phyloP scores from a whole-genome alignment of 2,113 vertebrate genomes.

The Xenotilapia longispinis region DNA sequence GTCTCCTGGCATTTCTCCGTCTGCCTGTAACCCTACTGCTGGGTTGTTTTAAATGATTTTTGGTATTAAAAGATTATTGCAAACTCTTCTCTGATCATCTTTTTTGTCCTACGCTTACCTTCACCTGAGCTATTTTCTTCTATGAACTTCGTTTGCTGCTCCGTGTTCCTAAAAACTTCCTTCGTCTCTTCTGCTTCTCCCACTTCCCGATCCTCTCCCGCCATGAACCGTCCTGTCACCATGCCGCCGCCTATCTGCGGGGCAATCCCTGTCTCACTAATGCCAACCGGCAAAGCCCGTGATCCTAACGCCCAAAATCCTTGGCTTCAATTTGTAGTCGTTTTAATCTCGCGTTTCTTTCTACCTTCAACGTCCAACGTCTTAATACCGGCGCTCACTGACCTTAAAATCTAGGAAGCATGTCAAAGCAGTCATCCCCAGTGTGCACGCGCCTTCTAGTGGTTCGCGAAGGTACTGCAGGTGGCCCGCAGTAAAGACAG shows the following conservation, averaged over 20 bases:
- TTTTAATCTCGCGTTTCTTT: neutral
- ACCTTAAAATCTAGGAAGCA: neutral
- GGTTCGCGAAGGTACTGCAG: rapidly evolving
- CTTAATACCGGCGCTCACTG: neutral
- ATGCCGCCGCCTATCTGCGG: neutral
- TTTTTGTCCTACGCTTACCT: neutral
- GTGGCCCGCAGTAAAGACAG: rapidly evolving
- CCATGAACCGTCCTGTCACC: neutral
- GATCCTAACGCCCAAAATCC: neutral
- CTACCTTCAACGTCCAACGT: neutral
- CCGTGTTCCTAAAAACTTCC: neutral
- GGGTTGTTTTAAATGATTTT: neutral
- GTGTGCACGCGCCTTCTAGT: neutral
- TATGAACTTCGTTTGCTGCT: neutral
- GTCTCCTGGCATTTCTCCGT: neutral
- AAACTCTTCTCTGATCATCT: neutral
- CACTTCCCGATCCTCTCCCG: neutral
- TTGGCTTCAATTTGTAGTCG: neutral
- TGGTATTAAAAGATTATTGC: neutral
- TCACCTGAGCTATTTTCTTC: neutral
- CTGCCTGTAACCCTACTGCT: neutral
- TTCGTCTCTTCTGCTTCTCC: neutral
- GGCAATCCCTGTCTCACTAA: neutral
- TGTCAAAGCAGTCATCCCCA: rapidly evolving
- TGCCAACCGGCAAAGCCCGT: neutral